phyloP scores from a whole-genome alignment of 2,113 vertebrate species.

The Tragelaphus scriptus region DNA sequence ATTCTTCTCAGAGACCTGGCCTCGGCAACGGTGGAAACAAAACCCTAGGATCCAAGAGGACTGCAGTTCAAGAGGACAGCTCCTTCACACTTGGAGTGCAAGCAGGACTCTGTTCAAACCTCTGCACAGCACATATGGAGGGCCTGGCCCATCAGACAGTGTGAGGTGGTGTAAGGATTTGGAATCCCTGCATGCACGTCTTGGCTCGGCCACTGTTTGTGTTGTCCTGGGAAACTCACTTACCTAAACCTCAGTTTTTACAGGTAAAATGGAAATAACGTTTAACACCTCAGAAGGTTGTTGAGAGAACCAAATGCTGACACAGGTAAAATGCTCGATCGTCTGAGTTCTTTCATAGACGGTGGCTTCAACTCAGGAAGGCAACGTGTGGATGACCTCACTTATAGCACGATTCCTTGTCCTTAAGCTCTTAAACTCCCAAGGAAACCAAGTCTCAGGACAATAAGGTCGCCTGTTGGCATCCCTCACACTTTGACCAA shows the following conservation, averaged over 20 bases:
- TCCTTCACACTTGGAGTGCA: neutral
- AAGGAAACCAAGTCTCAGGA: neutral
- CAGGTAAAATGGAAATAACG: neutral
- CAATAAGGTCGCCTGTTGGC: neutral
- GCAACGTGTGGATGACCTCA: neutral
- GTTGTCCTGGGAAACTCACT: neutral
- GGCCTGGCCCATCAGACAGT: neutral
- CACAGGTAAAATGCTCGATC: neutral
- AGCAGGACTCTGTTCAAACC: neutral
- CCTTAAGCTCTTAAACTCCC: neutral
- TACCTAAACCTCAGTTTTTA: neutral
- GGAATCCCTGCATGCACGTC: neutral
- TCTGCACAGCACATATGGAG: neutral
- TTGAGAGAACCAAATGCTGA: neutral
- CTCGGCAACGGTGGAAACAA: neutral
- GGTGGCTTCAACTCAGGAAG: neutral
- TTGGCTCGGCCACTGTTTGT: neutral
- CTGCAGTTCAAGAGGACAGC: neutral
- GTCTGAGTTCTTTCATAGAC: rapidly evolving
- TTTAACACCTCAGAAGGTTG: neutral
- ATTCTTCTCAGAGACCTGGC: neutral
- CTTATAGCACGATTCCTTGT: neutral
- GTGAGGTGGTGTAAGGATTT: neutral
- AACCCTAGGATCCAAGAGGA: neutral
- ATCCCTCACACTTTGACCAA: neutral